Evolutionary conservation across 2,113 vertebrate genomes (phyloP).

Genomic region (Donacobius atricapilla): DNA sequence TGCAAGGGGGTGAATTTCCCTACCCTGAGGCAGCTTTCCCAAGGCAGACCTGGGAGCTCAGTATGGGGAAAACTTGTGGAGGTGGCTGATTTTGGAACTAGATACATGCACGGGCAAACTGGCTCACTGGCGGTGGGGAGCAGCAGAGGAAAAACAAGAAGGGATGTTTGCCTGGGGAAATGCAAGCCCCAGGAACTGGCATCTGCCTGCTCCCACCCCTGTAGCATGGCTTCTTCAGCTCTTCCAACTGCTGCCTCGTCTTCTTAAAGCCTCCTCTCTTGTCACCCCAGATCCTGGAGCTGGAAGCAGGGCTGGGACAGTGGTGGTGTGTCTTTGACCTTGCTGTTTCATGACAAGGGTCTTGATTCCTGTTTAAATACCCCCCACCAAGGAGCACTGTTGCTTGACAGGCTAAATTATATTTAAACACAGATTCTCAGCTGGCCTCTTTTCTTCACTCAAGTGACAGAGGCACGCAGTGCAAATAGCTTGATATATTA

Average conservation of each 20-base stretch:
- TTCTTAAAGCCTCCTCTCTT: background rate
- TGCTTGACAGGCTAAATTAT: constrained; percentile 47
- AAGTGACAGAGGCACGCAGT: constrained; percentile 17
- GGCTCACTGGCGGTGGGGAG: accelerated
- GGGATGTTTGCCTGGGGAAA: background rate
- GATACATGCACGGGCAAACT: accelerated
- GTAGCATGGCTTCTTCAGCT: background rate
- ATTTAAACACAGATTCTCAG: constrained; percentile 42
- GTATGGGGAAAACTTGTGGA: background rate
- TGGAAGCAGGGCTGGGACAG: background rate
- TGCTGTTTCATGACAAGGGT: background rate
- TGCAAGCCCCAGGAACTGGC: background rate
- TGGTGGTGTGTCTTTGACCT: background rate
- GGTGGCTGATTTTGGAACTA: background rate
- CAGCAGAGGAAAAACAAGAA: background rate
- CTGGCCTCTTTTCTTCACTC: constrained; percentile 21
- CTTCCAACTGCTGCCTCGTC: background rate
- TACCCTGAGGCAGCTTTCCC: background rate
- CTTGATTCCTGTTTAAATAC: background rate
- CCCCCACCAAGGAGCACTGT: background rate
- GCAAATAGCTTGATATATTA: constrained; percentile 29
- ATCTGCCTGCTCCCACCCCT: accelerated
- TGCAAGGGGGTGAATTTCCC: background rate
- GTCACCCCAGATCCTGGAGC: background rate
- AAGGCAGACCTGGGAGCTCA: background rate